These are phyloP conservation scores for Menura novaehollandiae DNA, from an alignment of 2,113 vertebrate species.

Conservation along the genomic window DNA sequence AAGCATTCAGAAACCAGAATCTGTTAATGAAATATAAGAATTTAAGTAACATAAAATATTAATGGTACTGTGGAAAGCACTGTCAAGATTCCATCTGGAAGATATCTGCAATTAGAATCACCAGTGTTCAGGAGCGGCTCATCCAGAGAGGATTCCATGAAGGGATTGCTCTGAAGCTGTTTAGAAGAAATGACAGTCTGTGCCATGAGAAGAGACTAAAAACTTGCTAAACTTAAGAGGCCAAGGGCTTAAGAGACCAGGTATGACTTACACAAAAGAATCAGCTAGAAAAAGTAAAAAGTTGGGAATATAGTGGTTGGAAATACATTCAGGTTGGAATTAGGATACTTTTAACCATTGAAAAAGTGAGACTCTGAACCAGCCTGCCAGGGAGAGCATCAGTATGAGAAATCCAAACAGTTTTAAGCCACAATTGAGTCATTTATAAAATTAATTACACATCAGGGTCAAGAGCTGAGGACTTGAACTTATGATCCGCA, in stretches of 20 bases:
- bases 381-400: background rate
- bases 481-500: background rate
- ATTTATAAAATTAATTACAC: background rate
- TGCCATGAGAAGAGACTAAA: background rate
- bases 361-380: background rate
- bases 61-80: background rate
- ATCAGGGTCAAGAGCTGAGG: background rate
- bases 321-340: background rate
- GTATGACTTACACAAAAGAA: background rate
- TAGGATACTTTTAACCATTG: background rate
- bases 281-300: background rate
- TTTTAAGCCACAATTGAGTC: background rate
- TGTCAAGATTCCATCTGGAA: background rate
- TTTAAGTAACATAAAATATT: conserved; percentile 34
- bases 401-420: background rate
- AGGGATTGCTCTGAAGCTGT: background rate
- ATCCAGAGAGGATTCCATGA: background rate
- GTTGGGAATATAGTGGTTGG: background rate
- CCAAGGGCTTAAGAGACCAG: background rate
- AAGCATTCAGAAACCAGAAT: background rate
- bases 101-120: background rate
- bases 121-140: background rate
- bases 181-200: background rate
- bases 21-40: background rate
- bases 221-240: background rate